These are phyloP conservation scores for Cephonodes hylas DNA, from an alignment of 2,888 invertebrate species.

Conservation along the genomic window DNA sequence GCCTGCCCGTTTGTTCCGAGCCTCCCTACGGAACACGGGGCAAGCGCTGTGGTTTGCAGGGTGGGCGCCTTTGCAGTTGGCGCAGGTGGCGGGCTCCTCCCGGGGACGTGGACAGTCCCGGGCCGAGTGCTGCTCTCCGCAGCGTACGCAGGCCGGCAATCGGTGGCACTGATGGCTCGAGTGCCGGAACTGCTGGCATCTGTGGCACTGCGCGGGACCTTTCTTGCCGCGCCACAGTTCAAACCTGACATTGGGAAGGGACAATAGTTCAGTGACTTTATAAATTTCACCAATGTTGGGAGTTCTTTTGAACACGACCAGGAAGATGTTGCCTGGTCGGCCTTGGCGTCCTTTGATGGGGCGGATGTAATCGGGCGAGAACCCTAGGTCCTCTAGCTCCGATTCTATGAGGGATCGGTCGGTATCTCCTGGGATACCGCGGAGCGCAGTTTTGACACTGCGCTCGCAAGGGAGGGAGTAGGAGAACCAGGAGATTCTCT, in stretches of 20 bases:
- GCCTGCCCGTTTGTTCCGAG: slow-evolving; percentile 11
- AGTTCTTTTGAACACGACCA: not conserved
- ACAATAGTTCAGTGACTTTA: not conserved
- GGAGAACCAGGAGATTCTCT: slow-evolving; percentile 19
- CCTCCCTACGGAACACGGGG: not conserved
- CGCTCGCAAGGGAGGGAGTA: slow-evolving; percentile 18
- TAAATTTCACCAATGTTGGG: not conserved
- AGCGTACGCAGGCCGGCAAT: slow-evolving; percentile 15
- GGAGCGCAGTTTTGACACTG: slow-evolving; percentile 18
- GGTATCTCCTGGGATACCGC: not conserved
- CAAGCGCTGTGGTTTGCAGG: slow-evolving; percentile 17
- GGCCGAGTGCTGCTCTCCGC: slow-evolving; percentile 15
- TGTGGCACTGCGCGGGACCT: slow-evolving; percentile 22
- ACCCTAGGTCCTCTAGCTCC: not conserved
- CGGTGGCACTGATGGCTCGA: slow-evolving; percentile 17
- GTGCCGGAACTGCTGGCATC: slow-evolving; percentile 23
- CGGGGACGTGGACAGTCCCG: slow-evolving; percentile 13
- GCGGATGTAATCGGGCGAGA: not conserved
- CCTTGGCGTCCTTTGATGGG: slow-evolving; percentile 12
- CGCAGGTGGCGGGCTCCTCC: slow-evolving; percentile 18
- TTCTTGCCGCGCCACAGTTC: slow-evolving; percentile 20
- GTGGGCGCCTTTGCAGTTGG: slow-evolving; percentile 18
- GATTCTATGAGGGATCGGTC: not conserved
- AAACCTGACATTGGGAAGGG: slow-evolving; percentile 17
- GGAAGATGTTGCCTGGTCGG: slow-evolving; percentile 18